phyloP scores from a whole-genome alignment of 2,797 vertebrate species.

The Nasua narica region DNA sequence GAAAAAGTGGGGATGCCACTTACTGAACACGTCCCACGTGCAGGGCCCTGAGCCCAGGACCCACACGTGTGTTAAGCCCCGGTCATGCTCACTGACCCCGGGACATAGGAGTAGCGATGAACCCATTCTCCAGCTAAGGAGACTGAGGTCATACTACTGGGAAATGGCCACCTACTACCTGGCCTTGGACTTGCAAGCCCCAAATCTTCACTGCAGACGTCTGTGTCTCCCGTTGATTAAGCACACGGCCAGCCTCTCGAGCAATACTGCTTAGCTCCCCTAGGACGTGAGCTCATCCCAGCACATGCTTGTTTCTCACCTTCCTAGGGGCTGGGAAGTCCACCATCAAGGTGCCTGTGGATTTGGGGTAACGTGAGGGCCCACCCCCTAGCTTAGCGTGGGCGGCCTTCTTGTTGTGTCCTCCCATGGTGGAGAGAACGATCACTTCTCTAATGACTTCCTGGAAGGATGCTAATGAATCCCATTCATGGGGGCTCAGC shows the following conservation, averaged over 20 bases:
- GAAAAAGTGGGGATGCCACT: neutral
- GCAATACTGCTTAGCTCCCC: neutral
- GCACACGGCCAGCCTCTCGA: neutral
- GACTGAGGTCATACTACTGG: neutral
- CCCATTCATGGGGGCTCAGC: neutral
- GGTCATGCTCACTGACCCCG: accelerated
- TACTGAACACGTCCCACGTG: neutral
- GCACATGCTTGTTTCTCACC: accelerated
- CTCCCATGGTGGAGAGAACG: neutral
- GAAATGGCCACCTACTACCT: neutral
- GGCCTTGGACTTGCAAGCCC: accelerated
- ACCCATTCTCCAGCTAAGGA: neutral
- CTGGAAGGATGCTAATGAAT: neutral
- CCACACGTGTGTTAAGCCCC: accelerated
- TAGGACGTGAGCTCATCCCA: neutral
- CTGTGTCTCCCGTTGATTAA: neutral
- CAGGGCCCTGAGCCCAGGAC: neutral
- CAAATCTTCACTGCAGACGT: no score
- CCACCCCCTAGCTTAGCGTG: no score
- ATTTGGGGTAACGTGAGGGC: neutral
- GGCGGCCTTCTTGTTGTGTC: neutral
- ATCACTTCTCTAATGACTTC: no score
- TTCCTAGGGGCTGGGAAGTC: neutral
- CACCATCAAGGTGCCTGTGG: neutral
- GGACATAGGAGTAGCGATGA: accelerated